Evolutionary conservation across 2,113 vertebrate species (phyloP), one percentile per base, ranked within the genome.

Genomic region (Rousettus leschenaultii): DNA sequence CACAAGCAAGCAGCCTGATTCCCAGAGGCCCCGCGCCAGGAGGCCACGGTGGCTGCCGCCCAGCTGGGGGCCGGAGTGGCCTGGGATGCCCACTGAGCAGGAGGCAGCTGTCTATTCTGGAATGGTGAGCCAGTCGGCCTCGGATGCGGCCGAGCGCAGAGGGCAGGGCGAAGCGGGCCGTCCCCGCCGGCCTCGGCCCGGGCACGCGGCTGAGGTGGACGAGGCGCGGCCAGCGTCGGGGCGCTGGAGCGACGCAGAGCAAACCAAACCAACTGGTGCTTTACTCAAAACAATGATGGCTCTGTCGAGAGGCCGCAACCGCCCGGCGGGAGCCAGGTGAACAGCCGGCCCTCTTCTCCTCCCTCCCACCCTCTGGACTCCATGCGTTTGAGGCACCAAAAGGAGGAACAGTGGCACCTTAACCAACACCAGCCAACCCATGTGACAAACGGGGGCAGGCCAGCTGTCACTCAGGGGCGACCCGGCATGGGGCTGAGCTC

Each of bases 261-360:
- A 70, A 93, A 89, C 38, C 92, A 70, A 93, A 93, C 30, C 96
- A 84, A 88, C 88, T 59, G 70, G 85, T 70, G 90, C 26, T 86
- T 82, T 18, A 79, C 33, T 65, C 40, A 74, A 95, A 86, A 91
- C 87, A 97, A 95, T 93, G 92, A 43, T 53, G 51, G 96, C 94
- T 96, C 89, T 96, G 57, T 94, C 40, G 48, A 13, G 86, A 97
- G 83, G 90, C 1, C 63, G 80, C 79, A 83, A 92, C 4, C 12
- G 87, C 94, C 57, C 61, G 51, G 82, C 14, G 63, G 0, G 2
- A 92, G 65, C 84, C 91, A 86, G 53, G 14, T 85, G 51, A 79
- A 89, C 96, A 91, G 28, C 71, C 53, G 65, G 48, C 92, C 77
- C 15, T 80, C 65, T 14, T 55, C 95, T 92, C 80, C 90, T 86